Conservation (phyloP, 2,113 vertebrate genomes). For the Macquaria australasica region DNA sequence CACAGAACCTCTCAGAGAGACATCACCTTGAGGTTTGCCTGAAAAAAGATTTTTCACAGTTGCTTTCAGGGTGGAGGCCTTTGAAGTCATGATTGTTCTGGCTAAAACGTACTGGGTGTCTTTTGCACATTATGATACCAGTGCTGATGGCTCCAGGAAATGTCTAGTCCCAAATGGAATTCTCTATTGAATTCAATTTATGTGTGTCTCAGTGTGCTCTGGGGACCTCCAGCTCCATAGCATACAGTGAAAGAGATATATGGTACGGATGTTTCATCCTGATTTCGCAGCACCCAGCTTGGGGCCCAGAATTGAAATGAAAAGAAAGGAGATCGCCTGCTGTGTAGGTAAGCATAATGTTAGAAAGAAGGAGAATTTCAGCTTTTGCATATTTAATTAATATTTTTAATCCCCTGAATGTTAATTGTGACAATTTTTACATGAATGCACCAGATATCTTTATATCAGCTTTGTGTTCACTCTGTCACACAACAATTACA, state of each 20-base stretch:
- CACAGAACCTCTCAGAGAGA: conserved; percentile 32
- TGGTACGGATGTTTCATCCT: conserved; percentile 46
- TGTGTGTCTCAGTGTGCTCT: conserved; percentile 46
- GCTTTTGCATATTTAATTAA: neutral
- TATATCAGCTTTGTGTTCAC: neutral
- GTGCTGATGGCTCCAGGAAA: conserved; percentile 66
- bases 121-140: conserved; percentile 63
- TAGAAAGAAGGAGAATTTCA: neutral
- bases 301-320: conserved; percentile 27
- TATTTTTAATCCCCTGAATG: neutral
- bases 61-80: conserved; percentile 50
- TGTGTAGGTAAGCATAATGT: neutral
- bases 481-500: neutral
- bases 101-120: conserved; percentile 38
- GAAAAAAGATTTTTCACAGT: conserved; percentile 53
- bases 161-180: conserved; percentile 68
- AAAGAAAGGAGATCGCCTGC: conserved; percentile 3
- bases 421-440: neutral
- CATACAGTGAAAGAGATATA: conserved; percentile 50
- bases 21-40: conserved; percentile 65
- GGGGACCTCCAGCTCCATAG: conserved; percentile 54
- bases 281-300: conserved; percentile 33
- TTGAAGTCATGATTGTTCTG: conserved; percentile 75
- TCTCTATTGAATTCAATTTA: conserved; percentile 65
- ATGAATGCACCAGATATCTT: neutral